A percentile compares a stretch with the other conserved stretches of the same genome.
These are phyloP conservation scores for Norana najaformis DNA, from an alignment of 2,888 invertebrate species.

Conservation along the genomic window DNA sequence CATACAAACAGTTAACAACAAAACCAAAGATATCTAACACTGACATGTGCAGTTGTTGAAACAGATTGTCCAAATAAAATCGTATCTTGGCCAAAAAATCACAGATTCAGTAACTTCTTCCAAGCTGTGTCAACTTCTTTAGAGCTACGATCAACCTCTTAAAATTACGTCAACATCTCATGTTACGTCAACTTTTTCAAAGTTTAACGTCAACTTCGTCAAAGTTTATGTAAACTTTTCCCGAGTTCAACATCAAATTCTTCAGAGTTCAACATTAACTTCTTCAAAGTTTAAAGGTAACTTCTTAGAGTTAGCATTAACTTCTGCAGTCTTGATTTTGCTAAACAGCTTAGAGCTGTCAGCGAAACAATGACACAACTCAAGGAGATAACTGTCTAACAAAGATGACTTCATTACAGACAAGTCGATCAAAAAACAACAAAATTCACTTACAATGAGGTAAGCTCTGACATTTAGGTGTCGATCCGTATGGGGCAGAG, in stretches of 20 bases:
- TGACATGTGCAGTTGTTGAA: slow-evolving; percentile 13
- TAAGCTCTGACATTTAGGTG: neutral
- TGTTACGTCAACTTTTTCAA: neutral
- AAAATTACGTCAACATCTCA: neutral
- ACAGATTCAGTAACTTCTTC: neutral
- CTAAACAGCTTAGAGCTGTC: neutral
- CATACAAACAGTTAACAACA: neutral
- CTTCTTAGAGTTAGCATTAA: too few species aligned
- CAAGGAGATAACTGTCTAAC: neutral
- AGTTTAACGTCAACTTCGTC: neutral
- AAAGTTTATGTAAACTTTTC: neutral
- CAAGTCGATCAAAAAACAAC: neutral
- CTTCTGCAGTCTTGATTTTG: neutral
- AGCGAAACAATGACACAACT: neutral
- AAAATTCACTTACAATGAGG: neutral
- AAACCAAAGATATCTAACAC: neutral
- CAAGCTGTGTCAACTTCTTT: neutral
- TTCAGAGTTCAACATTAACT: too few species aligned
- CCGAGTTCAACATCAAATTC: neutral
- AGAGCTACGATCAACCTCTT: neutral
- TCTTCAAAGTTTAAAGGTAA: too few species aligned
- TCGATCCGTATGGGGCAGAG: too few species aligned
- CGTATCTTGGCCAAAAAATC: neutral
- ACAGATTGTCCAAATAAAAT: neutral
- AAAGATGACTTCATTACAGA: neutral